A percentile compares a stretch with the other conserved stretches of the same genome.
Conservation (phyloP, 37 sponge, comb jelly and placozoan species). For the Amphimedon queenslandica region DNA sequence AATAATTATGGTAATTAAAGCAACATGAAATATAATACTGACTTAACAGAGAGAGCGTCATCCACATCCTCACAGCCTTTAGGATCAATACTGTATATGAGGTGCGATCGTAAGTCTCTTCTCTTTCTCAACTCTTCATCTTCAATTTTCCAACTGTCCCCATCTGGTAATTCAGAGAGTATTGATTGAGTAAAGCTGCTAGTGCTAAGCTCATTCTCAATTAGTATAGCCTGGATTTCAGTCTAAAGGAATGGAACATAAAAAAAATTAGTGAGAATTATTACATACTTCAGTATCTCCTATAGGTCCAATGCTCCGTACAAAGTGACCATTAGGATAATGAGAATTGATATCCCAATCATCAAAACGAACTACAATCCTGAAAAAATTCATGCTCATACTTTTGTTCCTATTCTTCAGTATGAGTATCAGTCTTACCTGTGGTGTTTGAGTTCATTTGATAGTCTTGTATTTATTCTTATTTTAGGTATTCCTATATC, state of each 20-base stretch:
- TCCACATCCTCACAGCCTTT: conserved; percentile 85
- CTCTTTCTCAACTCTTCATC: conserved; percentile 20
- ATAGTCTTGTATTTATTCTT: conserved; percentile 55
- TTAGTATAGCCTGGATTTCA: conserved; percentile 58
- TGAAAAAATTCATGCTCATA: too few relatives aligned
- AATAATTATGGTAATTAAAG: too few relatives aligned
- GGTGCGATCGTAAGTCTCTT: conserved; percentile 47
- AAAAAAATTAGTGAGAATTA: too few relatives aligned
- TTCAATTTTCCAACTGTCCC: conserved; percentile 31
- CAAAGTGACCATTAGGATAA: conserved; percentile 84
- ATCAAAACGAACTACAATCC: conserved; percentile 69
- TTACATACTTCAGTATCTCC: conserved; percentile 48
- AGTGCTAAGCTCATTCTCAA: conserved; percentile 31
- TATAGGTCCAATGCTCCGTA: conserved; percentile 67
- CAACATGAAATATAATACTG: too few relatives aligned
- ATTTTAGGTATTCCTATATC: conserved; percentile 64
- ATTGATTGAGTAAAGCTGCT: conserved; percentile 50
- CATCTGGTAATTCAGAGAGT: conserved; percentile 3
- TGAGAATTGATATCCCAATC: conserved; percentile 55
- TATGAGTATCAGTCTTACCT: conserved; percentile 41
- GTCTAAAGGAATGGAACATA: too few relatives aligned
- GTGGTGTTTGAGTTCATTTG: conserved; percentile 42
- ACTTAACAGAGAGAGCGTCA: conserved; percentile 77
- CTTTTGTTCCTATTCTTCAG: too few relatives aligned
- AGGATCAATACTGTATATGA: conserved; percentile 77